A percentile compares a stretch with the other conserved stretches of the same genome.
These are phyloP conservation scores for Mesorhabditis spiculigera DNA, from an alignment of 2,888 invertebrate species.

Conservation along the genomic window DNA sequence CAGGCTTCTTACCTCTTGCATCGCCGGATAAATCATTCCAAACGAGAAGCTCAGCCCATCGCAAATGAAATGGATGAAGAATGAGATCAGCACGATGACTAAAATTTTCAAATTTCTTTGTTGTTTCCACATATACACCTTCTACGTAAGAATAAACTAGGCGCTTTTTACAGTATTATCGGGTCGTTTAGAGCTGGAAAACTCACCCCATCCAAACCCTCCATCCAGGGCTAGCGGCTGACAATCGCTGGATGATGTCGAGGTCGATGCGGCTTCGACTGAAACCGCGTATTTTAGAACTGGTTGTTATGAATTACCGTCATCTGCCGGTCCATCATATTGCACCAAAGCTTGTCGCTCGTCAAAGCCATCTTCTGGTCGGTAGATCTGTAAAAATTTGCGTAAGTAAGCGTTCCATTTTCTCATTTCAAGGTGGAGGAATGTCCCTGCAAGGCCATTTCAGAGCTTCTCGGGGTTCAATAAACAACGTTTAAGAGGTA, in stretches of 20 bases:
- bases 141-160: neutral
- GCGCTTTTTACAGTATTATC: neutral
- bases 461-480: too few species aligned
- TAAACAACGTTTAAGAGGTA: too few species aligned
- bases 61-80: slow-evolving; percentile 82
- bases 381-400: too few species aligned
- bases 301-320: too few species aligned
- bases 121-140: too few species aligned
- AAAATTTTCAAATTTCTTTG: neutral
- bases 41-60: slow-evolving; percentile 89
- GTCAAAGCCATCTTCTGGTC: too few species aligned
- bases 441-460: too few species aligned
- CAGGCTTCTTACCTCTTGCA: slow-evolving; percentile 64
- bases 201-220: neutral
- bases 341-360: too few species aligned
- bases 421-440: too few species aligned
- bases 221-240: slow-evolving; percentile 3
- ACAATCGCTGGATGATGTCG: neutral
- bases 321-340: too few species aligned
- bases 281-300: too few species aligned
- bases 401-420: too few species aligned
- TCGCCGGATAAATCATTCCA: slow-evolving; percentile 82
- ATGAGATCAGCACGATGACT: slow-evolving; percentile 81
- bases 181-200: neutral
- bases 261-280: neutral